These are phyloP conservation scores for Hoplostethus mediterraneus DNA, from an alignment of 2,797 vertebrate species.

Conservation along the genomic window DNA sequence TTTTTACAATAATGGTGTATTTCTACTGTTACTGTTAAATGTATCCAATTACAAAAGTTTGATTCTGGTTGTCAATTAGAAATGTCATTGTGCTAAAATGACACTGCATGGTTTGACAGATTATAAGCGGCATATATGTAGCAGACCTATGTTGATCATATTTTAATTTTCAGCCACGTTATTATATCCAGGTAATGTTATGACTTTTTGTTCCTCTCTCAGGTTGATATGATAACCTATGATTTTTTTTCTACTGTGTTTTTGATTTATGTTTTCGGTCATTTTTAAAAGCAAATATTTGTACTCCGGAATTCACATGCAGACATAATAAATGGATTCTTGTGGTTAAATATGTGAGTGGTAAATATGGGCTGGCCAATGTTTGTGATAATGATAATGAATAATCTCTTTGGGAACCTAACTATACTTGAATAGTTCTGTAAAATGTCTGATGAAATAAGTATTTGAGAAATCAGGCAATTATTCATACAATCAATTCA, in stretches of 20 bases:
- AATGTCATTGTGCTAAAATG: conserved; percentile 68
- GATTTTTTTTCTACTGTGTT: conserved; percentile 76
- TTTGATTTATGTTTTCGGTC: conserved; percentile 75
- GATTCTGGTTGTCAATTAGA: conserved; percentile 72
- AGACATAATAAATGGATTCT: conserved; percentile 80
- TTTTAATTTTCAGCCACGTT: conserved; percentile 73
- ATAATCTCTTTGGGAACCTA: neutral
- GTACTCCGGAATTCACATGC: conserved; percentile 79
- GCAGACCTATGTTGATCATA: conserved; percentile 75
- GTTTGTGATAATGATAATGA: neutral
- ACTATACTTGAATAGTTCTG: too few relatives aligned
- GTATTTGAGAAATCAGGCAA: too few relatives aligned
- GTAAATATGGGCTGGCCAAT: neutral
- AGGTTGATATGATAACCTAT: conserved; percentile 77
- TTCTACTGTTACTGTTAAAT: conserved; percentile 79
- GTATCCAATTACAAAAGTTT: conserved; percentile 67
- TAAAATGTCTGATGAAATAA: neutral
- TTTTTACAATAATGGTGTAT: conserved; percentile 74
- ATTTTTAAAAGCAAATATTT: conserved; percentile 82
- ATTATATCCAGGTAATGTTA: conserved; percentile 72
- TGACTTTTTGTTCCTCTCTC: conserved; percentile 80
- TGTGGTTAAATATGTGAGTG: conserved; percentile 59
- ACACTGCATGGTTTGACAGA: conserved; percentile 77
- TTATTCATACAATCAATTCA: neutral
- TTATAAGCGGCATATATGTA: conserved; percentile 80